Percentiles rank a stretch among this genome's conserved stretches.
Evolutionary conservation across 2,113 vertebrate species (phyloP).

Genomic region (Hypomesus transpacificus): DNA sequence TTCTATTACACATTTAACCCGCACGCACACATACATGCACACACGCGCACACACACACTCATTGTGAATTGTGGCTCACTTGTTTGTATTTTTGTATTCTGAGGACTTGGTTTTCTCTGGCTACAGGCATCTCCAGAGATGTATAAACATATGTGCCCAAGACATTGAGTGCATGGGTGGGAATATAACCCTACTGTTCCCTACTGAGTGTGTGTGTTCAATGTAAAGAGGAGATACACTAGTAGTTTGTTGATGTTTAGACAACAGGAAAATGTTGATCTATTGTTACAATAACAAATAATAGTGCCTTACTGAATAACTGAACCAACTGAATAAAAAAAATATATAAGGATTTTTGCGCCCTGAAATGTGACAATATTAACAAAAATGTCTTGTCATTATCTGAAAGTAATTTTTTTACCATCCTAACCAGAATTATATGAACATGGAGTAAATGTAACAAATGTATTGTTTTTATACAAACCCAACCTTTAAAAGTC

Average conservation of each 20-base stretch:
- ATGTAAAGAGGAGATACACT: conserved; percentile 16
- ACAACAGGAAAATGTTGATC: conserved; percentile 26
- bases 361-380: conserved; percentile 57
- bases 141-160: background rate
- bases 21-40: background rate
- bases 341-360: conserved; percentile 32
- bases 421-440: conserved; percentile 25
- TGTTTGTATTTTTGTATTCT: conserved; percentile 30
- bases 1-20: background rate
- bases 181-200: background rate
- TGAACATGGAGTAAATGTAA: conserved; percentile 28
- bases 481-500: conserved; percentile 7
- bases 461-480: conserved; percentile 49
- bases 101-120: conserved; percentile 26
- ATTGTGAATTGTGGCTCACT: conserved; percentile 33
- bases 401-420: background rate
- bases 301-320: conserved; percentile 42
- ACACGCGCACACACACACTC: conserved; percentile 18
- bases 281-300: conserved; percentile 53
- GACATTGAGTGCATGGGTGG: background rate
- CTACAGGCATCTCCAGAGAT: background rate
- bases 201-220: background rate
- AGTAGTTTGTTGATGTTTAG: conserved; percentile 4
- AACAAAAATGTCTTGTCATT: conserved; percentile 4
- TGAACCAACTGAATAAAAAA: conserved; percentile 21